Conservation (phyloP, 2,797 vertebrate genomes). For the Carapus acus region DNA sequence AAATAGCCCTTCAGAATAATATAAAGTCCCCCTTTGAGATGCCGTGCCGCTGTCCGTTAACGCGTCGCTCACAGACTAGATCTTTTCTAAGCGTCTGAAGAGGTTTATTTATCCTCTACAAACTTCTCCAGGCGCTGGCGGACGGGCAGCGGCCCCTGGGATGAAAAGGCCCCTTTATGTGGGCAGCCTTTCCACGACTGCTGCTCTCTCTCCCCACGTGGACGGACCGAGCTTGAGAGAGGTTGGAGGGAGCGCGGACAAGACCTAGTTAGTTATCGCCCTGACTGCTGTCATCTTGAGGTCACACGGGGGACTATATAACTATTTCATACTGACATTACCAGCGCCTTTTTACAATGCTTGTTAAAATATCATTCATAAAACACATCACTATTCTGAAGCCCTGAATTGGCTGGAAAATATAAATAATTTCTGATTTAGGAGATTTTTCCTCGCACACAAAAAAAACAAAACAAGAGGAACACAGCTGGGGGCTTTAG, state of each 20-base stretch:
- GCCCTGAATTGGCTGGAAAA: too few species aligned
- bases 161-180: slow-evolving; percentile 67
- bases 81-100: slow-evolving; percentile 60
- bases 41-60: slow-evolving; percentile 27
- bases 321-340: not conserved
- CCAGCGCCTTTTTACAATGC: too few species aligned
- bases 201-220: slow-evolving; percentile 15
- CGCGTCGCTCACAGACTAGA: slow-evolving; percentile 37
- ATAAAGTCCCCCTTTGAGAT: slow-evolving; percentile 60
- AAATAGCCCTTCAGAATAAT: slow-evolving; percentile 62
- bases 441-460: too few species aligned
- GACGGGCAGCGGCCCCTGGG: slow-evolving; percentile 46
- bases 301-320: slow-evolving; percentile 12
- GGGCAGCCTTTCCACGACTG: slow-evolving; percentile 45
- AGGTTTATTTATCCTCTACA: slow-evolving; percentile 71
- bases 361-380: too few species aligned
- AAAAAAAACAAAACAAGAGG: too few species aligned
- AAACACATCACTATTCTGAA: too few species aligned
- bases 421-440: too few species aligned
- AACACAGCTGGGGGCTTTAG: too few species aligned
- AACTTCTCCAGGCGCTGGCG: slow-evolving; percentile 56
- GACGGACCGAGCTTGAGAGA: slow-evolving; percentile 10
- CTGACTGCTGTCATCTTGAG: slow-evolving; percentile 26
- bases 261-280: slow-evolving; percentile 22
- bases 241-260: slow-evolving; percentile 33